A percentile compares a stretch with the other conserved stretches of the same genome.
Conservation (phyloP, 2,888 invertebrate genomes). For the Erpobdella octoculata region DNA sequence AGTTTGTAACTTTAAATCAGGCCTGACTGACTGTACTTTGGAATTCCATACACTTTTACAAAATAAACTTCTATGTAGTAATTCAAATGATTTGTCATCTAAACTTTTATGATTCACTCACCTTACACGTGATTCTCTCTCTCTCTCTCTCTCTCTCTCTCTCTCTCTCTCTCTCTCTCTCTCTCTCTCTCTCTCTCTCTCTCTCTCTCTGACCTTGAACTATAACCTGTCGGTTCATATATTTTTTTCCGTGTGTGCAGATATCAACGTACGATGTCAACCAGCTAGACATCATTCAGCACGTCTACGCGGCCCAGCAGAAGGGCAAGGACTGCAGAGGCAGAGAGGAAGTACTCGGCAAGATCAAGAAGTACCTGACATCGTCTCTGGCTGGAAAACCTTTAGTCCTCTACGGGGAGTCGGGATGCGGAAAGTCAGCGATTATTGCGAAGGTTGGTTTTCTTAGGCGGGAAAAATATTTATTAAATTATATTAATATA, state of each 20-base stretch:
- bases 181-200: not conserved
- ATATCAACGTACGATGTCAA: constrained; percentile 1
- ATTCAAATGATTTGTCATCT: too few relatives aligned
- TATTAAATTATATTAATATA: too few relatives aligned
- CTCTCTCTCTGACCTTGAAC: not conserved
- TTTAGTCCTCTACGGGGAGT: constrained; percentile 38
- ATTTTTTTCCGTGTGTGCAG: not conserved
- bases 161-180: not conserved
- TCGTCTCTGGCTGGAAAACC: constrained; percentile 19
- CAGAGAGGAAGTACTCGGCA: constrained; percentile 26
- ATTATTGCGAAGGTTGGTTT: constrained; percentile 38
- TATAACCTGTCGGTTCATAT: not conserved
- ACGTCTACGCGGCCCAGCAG: constrained; percentile 33
- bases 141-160: not conserved
- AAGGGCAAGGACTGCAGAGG: constrained; percentile 35
- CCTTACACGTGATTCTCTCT: too few relatives aligned
- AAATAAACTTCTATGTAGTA: too few relatives aligned
- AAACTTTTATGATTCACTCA: too few relatives aligned
- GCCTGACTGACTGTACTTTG: too few relatives aligned
- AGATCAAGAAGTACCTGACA: constrained; percentile 30
- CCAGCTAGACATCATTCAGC: constrained; percentile 39
- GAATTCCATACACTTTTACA: too few relatives aligned
- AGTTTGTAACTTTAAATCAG: too few relatives aligned
- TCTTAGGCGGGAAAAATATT: too few relatives aligned
- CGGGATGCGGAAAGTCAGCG: constrained; percentile 40